These are phyloP conservation scores for Capitella teleta DNA, from an alignment of 1,140 invertebrate species.

Conservation along the genomic window DNA sequence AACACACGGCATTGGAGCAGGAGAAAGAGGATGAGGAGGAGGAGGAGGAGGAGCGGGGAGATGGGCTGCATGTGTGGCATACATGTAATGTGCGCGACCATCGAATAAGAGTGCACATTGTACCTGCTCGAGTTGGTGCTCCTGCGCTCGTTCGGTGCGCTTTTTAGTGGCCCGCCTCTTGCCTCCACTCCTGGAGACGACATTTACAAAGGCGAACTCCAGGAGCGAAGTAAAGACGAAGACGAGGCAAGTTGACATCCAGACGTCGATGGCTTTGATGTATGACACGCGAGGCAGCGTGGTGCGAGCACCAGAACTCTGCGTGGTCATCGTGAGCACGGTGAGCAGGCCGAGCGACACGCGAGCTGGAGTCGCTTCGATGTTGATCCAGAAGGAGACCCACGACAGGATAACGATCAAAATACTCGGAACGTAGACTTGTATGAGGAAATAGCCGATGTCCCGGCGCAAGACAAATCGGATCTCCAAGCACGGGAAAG, in stretches of 20 bases:
- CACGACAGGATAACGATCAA: constrained; percentile 83
- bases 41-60: too few relatives aligned
- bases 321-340: constrained; percentile 27
- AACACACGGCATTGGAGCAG: too few relatives aligned
- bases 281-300: constrained; percentile 19
- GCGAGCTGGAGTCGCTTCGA: constrained; percentile 47
- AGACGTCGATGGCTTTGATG: constrained; percentile 64
- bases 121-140: too few relatives aligned
- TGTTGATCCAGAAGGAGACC: constrained; percentile 79
- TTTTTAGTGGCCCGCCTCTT: neutral
- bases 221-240: constrained; percentile 69
- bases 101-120: too few relatives aligned
- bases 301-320: constrained; percentile 14
- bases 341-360: constrained; percentile 33
- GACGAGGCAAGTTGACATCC: constrained; percentile 77
- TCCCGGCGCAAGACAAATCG: constrained; percentile 73
- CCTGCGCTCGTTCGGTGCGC: too few relatives aligned
- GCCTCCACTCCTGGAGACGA: constrained; percentile 7
- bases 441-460: constrained; percentile 64
- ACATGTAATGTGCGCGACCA: too few relatives aligned
- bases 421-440: constrained; percentile 81
- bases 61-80: too few relatives aligned
- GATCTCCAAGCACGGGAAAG: constrained; percentile 47
- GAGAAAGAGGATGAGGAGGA: too few relatives aligned
- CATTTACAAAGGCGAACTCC: constrained; percentile 64